A percentile compares a stretch with the other conserved stretches of the same genome.
phyloP scores from a whole-genome alignment of 2,888 invertebrate species.

The Clitarchus hookeri region DNA sequence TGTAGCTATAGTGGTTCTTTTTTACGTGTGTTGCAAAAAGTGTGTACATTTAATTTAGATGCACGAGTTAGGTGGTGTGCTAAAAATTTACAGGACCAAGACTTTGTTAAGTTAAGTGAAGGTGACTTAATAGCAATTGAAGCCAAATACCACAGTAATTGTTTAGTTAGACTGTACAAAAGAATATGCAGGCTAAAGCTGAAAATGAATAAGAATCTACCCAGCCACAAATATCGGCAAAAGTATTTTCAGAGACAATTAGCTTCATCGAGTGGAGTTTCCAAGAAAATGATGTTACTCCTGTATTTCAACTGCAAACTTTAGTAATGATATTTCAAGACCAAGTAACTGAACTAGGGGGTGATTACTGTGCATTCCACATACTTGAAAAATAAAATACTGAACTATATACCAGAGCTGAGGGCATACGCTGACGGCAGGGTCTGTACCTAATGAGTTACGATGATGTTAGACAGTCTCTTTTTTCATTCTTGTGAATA shows the following conservation, averaged over 20 bases:
- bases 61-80: background rate
- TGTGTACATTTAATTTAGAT: background rate
- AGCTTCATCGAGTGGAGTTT: background rate
- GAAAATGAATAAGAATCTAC: background rate
- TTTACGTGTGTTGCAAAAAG: background rate
- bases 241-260: background rate
- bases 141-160: background rate
- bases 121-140: conserved; percentile 14
- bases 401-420: conserved; percentile 3
- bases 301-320: conserved; percentile 4
- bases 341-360: conserved; percentile 17
- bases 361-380: conserved; percentile 15
- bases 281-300: background rate
- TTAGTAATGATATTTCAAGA: background rate
- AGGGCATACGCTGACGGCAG: background rate
- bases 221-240: background rate
- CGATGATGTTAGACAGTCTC: background rate
- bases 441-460: background rate
- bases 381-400: background rate
- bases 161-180: background rate
- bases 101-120: background rate
- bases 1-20: background rate
- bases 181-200: background rate
- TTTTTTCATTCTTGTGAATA: background rate
- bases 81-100: background rate